phyloP scores from a whole-genome alignment of 2,888 invertebrate genomes.

The Dasypogon diadema region DNA sequence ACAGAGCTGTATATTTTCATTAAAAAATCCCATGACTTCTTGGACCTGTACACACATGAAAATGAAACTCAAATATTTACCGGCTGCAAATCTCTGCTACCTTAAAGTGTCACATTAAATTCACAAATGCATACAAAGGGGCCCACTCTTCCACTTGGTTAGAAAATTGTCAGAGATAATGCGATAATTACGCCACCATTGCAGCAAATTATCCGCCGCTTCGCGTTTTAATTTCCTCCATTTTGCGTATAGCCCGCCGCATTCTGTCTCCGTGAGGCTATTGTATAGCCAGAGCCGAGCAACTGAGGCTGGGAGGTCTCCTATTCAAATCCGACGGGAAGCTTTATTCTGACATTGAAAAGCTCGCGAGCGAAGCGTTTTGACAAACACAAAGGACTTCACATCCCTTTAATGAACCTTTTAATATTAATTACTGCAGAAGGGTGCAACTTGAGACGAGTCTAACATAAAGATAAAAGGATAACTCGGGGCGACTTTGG shows the following conservation, averaged over 20 bases:
- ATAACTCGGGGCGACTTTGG: slow-evolving; percentile 41
- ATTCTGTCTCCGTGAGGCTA: slow-evolving; percentile 60
- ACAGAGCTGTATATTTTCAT: no score
- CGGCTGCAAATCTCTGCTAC: no score
- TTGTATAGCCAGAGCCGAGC: slow-evolving; percentile 39
- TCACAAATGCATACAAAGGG: slow-evolving; percentile 3
- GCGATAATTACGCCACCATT: slow-evolving; percentile 62
- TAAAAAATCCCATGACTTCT: no score
- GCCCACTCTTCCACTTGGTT: slow-evolving; percentile 42
- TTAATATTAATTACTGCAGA: slow-evolving; percentile 60
- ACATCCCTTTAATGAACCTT: slow-evolving; percentile 59
- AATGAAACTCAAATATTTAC: no score
- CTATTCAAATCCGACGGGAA: slow-evolving; percentile 39
- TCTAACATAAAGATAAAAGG: slow-evolving; percentile 48
- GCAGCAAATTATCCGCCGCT: slow-evolving; percentile 59
- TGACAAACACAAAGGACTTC: slow-evolving; percentile 49
- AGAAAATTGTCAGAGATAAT: slow-evolving; percentile 58
- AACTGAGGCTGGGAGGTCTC: slow-evolving; percentile 21
- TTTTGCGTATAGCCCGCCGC: slow-evolving; percentile 38
- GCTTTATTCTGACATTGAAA: slow-evolving; percentile 49
- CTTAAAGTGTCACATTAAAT: slow-evolving; percentile 20
- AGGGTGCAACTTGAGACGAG: slow-evolving; percentile 56
- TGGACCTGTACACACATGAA: no score
- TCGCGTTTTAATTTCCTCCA: slow-evolving; percentile 58
- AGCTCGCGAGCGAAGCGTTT: slow-evolving; percentile 49